Evolutionary conservation across 2,888 invertebrate genomes (phyloP), one percentile per base, ranked within the genome.

Genomic region (Myopa tessellatipennis): DNA sequence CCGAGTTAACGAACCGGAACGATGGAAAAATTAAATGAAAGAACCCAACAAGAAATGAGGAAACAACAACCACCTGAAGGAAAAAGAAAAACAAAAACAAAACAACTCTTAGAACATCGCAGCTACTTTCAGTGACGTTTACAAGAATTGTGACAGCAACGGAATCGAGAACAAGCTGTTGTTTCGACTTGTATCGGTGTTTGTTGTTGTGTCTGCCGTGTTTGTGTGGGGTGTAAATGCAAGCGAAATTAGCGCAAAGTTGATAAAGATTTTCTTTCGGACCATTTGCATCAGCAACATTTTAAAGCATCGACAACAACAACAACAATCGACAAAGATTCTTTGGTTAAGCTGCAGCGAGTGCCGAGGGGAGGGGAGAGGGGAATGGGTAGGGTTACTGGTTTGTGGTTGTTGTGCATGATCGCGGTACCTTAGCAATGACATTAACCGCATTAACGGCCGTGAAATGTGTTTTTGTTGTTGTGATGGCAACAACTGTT

Each of bases 81-180:
- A 36, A 14, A 65, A 36, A 65, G 14, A 34, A 8, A 12, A 55
- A 36, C 38, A 65, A 36, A 65, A 36, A 36, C 65, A 65, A 26
- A 65, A 4, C 70, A 70, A 34, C 45, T 45, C 10, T 45, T 45
- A 10, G 1, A 45, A 45, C 45, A 10, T 45, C 45, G 45, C 45
- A 45, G 45, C 45, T 45, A 10, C 45, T 70, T 55, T 26, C 69
- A 69, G 69, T 45, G 18, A 36, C 50, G 69, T 50, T 50, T 50
- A 52, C 34, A 70, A 70, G 38, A 70, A 55, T 70, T 70, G 70
- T 55, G 14, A 70, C 70, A 70, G 26, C 16, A n/a, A 63, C 6
- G 45, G 3, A 45, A 2, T 45, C 7, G 45, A 63, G 34, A 10
- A 36, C 45, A 38, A 67, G 40, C 67, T 50, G 40, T n/a, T 68